Evolutionary conservation across 2,888 invertebrate species (phyloP).

Genomic region (Amphipyra tragopoginis): DNA sequence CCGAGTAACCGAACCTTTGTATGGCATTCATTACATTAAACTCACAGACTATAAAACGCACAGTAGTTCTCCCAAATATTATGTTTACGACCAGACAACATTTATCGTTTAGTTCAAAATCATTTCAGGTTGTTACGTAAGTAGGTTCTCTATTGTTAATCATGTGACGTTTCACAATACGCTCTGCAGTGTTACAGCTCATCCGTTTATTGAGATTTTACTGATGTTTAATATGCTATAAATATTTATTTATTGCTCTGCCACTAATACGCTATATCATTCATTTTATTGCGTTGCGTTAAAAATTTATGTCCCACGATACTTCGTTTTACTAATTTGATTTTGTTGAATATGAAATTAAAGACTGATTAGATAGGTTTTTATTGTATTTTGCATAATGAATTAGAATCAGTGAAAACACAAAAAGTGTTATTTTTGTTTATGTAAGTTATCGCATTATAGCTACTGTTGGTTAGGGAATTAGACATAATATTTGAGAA

Average conservation of each 20-base stretch:
- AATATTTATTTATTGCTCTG: constrained; percentile 83
- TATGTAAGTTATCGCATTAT: constrained; percentile 47
- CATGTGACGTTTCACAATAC: constrained; percentile 73
- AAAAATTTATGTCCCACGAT: constrained; percentile 80
- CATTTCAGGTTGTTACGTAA: constrained; percentile 55
- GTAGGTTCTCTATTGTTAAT: constrained; percentile 63
- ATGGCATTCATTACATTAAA: constrained; percentile 49
- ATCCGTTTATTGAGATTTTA: constrained; percentile 83
- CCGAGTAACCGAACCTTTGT: constrained; percentile 45
- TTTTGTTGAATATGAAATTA: constrained; percentile 81
- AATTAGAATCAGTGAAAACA: constrained; percentile 60
- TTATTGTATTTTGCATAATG: constrained; percentile 74
- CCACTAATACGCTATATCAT: constrained; percentile 84
- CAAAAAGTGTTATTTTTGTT: constrained; percentile 33
- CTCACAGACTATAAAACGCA: constrained; percentile 54
- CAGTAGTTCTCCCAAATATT: constrained; percentile 54
- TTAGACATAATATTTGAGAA: constrained; percentile 27
- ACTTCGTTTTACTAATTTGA: constrained; percentile 80
- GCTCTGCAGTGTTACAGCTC: constrained; percentile 69
- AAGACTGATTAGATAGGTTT: constrained; percentile 77
- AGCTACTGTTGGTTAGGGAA: constrained; percentile 26
- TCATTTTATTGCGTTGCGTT: constrained; percentile 80
- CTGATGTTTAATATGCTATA: constrained; percentile 85
- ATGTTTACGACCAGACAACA: constrained; percentile 55
- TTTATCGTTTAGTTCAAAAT: constrained; percentile 53